Percentiles rank a stretch among this genome's conserved stretches.
Conservation (phyloP, 35 echinoderm and acorn worm species). For the Heliocidaris tuberculata region DNA sequence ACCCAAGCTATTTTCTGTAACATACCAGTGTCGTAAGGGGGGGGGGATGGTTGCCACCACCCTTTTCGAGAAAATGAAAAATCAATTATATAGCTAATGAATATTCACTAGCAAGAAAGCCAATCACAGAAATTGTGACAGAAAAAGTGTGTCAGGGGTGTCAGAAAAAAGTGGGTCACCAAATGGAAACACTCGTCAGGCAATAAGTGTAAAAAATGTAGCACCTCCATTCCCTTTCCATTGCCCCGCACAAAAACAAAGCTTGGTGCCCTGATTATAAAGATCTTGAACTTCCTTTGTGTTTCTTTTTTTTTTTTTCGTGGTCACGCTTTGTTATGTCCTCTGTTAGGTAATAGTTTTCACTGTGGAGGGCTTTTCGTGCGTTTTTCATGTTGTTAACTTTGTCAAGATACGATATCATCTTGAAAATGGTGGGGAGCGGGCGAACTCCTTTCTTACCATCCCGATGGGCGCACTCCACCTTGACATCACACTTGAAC, state of each 20-base stretch:
- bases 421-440: background rate
- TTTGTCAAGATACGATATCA: background rate
- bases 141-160: too few species aligned
- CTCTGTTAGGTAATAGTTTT: background rate
- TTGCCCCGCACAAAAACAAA: background rate
- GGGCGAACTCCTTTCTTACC: background rate
- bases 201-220: background rate
- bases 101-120: too few species aligned
- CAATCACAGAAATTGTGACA: too few species aligned
- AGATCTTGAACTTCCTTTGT: too few species aligned
- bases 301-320: too few species aligned
- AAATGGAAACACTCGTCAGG: too few species aligned
- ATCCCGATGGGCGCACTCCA: background rate
- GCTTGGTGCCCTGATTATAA: background rate
- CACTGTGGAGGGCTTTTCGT: background rate
- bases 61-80: too few species aligned
- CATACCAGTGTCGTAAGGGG: too few species aligned
- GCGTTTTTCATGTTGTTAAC: background rate
- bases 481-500: background rate
- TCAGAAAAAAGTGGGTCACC: too few species aligned
- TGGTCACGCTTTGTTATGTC: background rate
- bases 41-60: too few species aligned
- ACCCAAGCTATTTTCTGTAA: too few species aligned
- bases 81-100: too few species aligned
- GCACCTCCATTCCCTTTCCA: background rate